phyloP scores from a whole-genome alignment of 2,888 invertebrate genomes.

The Cepaea hortensis region DNA sequence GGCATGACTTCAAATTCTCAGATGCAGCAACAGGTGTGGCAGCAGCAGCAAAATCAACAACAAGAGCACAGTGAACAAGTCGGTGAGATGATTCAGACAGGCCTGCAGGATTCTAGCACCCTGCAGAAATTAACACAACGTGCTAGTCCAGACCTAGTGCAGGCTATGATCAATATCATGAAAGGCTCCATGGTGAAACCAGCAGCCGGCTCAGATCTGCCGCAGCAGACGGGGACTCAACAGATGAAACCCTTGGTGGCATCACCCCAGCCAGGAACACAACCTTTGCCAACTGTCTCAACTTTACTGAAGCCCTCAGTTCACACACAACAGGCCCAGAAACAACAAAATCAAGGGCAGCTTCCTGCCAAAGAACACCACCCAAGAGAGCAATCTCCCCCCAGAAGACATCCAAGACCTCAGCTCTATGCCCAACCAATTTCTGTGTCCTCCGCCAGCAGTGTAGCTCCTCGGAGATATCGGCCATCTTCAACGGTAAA shows the following conservation, averaged over 20 bases:
- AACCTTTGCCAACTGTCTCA: conserved; percentile 43
- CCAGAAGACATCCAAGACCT: conserved; percentile 35
- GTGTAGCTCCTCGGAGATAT: background rate
- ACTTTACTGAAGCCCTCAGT: conserved; percentile 39
- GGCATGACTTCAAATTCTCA: conserved; percentile 2
- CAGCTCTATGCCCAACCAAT: conserved; percentile 47
- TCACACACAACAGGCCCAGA: conserved; percentile 4
- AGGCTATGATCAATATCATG: conserved; percentile 34
- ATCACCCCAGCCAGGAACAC: conserved; percentile 4
- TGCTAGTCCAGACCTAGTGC: conserved; percentile 32
- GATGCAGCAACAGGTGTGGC: conserved; percentile 2
- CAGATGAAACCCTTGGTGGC: background rate
- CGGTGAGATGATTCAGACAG: conserved; percentile 39
- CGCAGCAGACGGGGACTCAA: background rate
- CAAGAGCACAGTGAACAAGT: conserved; percentile 38
- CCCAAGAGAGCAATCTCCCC: conserved; percentile 25
- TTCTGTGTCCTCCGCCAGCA: conserved; percentile 19
- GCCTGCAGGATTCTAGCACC: conserved; percentile 13
- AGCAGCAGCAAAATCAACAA: background rate
- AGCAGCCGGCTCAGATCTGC: background rate
- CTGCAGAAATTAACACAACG: conserved; percentile 26
- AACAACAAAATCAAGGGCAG: background rate
- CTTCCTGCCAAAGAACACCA: background rate
- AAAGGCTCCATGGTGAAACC: conserved; percentile 18
- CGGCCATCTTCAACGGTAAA: background rate